Evolutionary conservation across 2,113 vertebrate species (phyloP).

Genomic region (Meles meles): DNA sequence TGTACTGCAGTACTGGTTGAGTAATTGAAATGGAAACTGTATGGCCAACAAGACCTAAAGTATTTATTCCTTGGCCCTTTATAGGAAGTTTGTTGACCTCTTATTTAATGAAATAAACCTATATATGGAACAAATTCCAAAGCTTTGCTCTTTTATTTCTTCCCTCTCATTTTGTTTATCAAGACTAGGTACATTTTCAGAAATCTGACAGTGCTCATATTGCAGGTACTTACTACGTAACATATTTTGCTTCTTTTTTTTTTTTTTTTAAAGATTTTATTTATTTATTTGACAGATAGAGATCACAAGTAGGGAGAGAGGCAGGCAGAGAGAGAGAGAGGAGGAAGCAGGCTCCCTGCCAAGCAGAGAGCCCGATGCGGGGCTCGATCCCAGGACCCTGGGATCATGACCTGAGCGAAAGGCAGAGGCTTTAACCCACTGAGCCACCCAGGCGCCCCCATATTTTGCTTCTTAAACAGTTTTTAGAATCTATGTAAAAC

Average conservation of each 20-base stretch:
- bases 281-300: no score
- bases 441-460: no score
- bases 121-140: neutral
- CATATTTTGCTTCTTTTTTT: neutral
- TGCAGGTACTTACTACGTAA: neutral
- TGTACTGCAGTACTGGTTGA: neutral
- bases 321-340: no score
- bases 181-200: neutral
- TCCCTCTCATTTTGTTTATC: neutral
- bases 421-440: no score
- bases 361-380: no score
- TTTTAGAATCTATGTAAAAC: neutral
- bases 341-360: no score
- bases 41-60: neutral
- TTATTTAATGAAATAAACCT: slow-evolving; percentile 4
- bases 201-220: neutral
- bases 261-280: no score
- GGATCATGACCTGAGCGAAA: no score
- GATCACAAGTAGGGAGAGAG: no score
- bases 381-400: no score
- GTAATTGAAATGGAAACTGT: neutral
- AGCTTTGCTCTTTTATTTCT: neutral
- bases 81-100: neutral
- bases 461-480: neutral
- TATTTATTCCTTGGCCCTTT: neutral